These are phyloP conservation scores for Drosophila fungiperda DNA, from an alignment of 2,888 invertebrate genomes.

Conservation along the genomic window DNA sequence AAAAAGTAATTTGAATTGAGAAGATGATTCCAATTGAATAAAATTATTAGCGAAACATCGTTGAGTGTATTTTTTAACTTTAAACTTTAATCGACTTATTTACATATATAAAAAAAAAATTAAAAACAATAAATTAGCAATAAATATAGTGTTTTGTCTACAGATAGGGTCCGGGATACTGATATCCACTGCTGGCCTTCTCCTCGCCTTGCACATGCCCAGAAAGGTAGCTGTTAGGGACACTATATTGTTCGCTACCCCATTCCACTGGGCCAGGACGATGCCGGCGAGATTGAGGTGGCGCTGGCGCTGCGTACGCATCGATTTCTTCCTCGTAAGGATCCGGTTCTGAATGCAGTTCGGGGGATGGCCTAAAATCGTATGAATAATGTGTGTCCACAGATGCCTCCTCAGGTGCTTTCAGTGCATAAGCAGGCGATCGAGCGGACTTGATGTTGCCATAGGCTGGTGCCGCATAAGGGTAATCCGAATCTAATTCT, in stretches of 20 bases:
- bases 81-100: slow-evolving; percentile 34
- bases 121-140: slow-evolving; percentile 47
- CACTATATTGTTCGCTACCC: slow-evolving; percentile 64
- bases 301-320: slow-evolving; percentile 47
- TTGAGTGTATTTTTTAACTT: not conserved
- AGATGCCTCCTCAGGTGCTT: slow-evolving; percentile 58
- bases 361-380: slow-evolving; percentile 67
- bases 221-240: slow-evolving; percentile 81
- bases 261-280: slow-evolving; percentile 48
- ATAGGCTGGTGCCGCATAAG: slow-evolving; percentile 43
- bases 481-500: slow-evolving; percentile 49
- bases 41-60: not conserved
- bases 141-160: slow-evolving; percentile 29
- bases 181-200: slow-evolving; percentile 68
- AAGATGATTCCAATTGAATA: not conserved
- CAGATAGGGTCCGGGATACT: slow-evolving; percentile 67
- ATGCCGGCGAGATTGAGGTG: slow-evolving; percentile 42
- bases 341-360: slow-evolving; percentile 39
- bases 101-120: slow-evolving; percentile 28
- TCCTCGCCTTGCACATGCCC: slow-evolving; percentile 77
- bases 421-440: slow-evolving; percentile 60
- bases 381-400: slow-evolving; percentile 40
- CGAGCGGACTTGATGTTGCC: slow-evolving; percentile 32
- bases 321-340: slow-evolving; percentile 50
- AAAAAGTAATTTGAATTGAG: not conserved